phyloP scores from a whole-genome alignment of 2,888 invertebrate genomes.

The Andrena camellia region DNA sequence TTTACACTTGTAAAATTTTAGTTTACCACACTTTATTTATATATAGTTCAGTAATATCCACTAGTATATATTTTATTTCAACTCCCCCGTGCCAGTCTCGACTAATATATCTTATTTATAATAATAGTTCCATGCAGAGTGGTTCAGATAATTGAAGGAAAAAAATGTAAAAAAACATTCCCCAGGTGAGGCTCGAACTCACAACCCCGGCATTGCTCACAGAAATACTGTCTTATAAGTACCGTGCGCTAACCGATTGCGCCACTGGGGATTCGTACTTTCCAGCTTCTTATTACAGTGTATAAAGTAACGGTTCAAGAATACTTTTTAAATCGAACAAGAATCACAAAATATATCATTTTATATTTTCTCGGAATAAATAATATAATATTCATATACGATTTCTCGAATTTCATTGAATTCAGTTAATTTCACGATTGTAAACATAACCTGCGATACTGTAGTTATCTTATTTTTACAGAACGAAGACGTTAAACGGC shows the following conservation, averaged over 20 bases:
- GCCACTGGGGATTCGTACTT: conserved; percentile 92
- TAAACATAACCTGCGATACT: conserved; percentile 11
- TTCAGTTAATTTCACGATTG: neutral
- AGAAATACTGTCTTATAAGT: conserved; percentile 98
- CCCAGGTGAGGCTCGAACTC: conserved; percentile 99
- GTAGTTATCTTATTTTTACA: neutral
- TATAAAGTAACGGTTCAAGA: neutral
- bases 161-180: conserved; percentile 87
- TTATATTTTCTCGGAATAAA: neutral
- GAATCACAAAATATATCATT: neutral
- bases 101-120: neutral
- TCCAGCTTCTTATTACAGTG: conserved; percentile 44
- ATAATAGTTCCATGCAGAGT: neutral
- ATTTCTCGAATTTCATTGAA: neutral
- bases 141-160: neutral
- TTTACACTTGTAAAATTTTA: neutral
- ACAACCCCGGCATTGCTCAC: conserved; percentile 99
- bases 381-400: neutral
- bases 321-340: neutral
- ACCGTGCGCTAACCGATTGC: conserved; percentile 99
- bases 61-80: neutral
- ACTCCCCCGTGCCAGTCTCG: no score
- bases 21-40: neutral
- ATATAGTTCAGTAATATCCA: neutral
- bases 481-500: neutral